Evolutionary conservation across 2,113 vertebrate species (phyloP), one percentile per base, ranked within the genome.

Genomic region (Paradisaea rubra): DNA sequence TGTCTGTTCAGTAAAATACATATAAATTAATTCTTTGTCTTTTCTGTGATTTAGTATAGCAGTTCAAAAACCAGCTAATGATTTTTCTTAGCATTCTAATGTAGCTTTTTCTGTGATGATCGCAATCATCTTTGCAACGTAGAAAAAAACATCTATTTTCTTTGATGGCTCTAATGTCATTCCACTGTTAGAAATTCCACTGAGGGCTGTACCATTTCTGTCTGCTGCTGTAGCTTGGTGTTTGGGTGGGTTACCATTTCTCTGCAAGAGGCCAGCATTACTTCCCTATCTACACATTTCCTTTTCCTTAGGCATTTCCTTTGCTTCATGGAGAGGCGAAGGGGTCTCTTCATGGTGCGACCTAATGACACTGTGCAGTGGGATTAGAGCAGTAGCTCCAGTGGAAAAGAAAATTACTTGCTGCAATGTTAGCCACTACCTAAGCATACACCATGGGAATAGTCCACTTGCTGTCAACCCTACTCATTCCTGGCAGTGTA

Each of bases 11-110:
- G 53, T 85, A 82, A 76, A 91, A 89, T 74, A 23, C 52, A 80
- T 83, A 70, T 70, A 66, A 93, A 90, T 90, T 90, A 88, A 78
- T 90, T 94, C 23, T 80, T 93, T 94, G 65, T 93, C 19, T 87
- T 89, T 93, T 83, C 47, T 84, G 71, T 93, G 69, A 81, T 78
- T 77, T 81, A 79, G 44, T 50, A 17, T 78, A 88, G 52, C 57
- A 64, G 53, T 86, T 95, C 71, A 90, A 78, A 91, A 83, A 74
- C 47, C 41, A 54, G 37, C 69, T 78, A 64, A 78, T 68, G 52
- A 68, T 86, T 94, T 88, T 71, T 81, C 37, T 95, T 93, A 71
- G 31, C 56, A 70, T 74, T 84, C 54, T 88, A 90, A 71, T 93
- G 56, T 57, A 94, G 52, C 69, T 86, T 91, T 53, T 91, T 94